These are phyloP conservation scores for Cheilosia impressa DNA, from an alignment of 2,888 invertebrate species.

Conservation along the genomic window DNA sequence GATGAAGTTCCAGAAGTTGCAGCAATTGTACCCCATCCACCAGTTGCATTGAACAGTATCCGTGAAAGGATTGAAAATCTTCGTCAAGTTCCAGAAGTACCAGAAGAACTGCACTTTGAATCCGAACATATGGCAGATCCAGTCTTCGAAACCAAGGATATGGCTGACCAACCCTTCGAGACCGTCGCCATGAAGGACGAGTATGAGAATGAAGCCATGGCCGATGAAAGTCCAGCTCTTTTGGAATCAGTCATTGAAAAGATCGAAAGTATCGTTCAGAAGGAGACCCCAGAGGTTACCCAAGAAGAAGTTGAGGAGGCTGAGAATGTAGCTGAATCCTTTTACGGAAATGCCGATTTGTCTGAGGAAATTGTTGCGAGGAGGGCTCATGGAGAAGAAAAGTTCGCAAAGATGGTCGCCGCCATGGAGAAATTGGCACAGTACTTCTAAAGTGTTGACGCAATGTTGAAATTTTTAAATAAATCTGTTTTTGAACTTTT, in stretches of 20 bases:
- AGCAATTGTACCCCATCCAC: not conserved
- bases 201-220: constrained; percentile 18
- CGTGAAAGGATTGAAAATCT: not conserved
- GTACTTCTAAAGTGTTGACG: too few species aligned
- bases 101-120: not conserved
- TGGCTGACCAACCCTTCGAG: constrained; percentile 31
- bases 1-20: constrained; percentile 28
- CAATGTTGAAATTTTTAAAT: too few species aligned
- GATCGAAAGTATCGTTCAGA: not conserved
- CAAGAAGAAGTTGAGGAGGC: not conserved
- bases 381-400: not conserved
- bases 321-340: too few species aligned
- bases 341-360: too few species aligned
- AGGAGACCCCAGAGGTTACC: not conserved
- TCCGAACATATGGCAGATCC: constrained; percentile 15
- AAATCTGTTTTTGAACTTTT: too few species aligned
- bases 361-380: not conserved
- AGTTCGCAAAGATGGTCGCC: too few species aligned
- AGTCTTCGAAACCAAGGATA: constrained; percentile 4
- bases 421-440: too few species aligned
- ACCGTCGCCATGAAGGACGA: constrained; percentile 8
- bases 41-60: not conserved
- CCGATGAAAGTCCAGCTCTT: not conserved
- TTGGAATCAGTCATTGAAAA: not conserved
- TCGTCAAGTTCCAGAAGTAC: constrained; percentile 5